Conservation (phyloP, 1,140 invertebrate genomes). For the Homalodisca vitripennis region DNA sequence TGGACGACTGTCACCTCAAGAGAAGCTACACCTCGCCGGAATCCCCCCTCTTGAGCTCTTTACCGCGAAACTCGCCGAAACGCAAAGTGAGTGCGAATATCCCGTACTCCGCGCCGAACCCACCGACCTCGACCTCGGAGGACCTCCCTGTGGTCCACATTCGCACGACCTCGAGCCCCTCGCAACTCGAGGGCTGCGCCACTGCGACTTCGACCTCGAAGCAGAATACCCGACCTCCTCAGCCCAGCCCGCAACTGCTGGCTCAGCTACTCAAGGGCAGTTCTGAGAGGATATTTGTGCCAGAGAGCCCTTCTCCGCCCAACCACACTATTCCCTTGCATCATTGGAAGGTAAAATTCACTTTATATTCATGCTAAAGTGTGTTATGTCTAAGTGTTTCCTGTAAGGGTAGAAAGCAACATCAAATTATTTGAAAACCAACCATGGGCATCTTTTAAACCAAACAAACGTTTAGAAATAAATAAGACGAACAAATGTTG, state of each 20-base stretch:
- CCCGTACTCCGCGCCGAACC: constrained; percentile 43
- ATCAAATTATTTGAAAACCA: too few relatives aligned
- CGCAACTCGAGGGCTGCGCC: constrained; percentile 61
- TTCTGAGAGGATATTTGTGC: constrained; percentile 58
- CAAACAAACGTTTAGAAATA: too few relatives aligned
- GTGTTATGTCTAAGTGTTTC: too few relatives aligned
- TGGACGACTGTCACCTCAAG: constrained; percentile 52
- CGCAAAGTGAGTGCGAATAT: constrained; percentile 56
- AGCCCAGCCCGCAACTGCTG: constrained; percentile 66
- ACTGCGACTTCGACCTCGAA: constrained; percentile 19
- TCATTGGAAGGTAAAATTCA: constrained; percentile 50
- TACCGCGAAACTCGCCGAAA: constrained; percentile 44
- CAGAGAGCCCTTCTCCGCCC: constrained; percentile 25
- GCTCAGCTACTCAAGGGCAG: constrained; percentile 71
- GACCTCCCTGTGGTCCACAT: constrained; percentile 58
- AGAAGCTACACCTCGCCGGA: constrained; percentile 39
- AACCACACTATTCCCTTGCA: constrained; percentile 31
- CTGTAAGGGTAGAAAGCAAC: too few relatives aligned
- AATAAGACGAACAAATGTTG: too few relatives aligned
- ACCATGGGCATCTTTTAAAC: too few relatives aligned
- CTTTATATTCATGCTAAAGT: too few relatives aligned
- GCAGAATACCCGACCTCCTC: too few relatives aligned
- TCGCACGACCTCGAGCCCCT: constrained; percentile 75
- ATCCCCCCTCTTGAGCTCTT: neutral
- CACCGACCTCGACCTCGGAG: constrained; percentile 39